These are phyloP conservation scores for Gymnocypris eckloni DNA, from an alignment of 2,797 vertebrate genomes.

Conservation along the genomic window DNA sequence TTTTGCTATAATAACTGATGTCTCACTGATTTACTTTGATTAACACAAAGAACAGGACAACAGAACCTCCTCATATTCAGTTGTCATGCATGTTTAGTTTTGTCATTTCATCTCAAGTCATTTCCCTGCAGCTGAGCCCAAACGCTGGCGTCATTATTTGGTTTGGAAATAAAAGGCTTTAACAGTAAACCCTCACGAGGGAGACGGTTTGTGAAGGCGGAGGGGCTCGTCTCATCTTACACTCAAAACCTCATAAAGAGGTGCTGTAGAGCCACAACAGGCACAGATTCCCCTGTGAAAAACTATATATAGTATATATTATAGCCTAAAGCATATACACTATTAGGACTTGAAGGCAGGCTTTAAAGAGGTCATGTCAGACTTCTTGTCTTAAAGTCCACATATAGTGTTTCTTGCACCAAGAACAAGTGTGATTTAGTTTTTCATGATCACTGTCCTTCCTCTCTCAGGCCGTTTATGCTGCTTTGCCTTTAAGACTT, in stretches of 20 bases:
- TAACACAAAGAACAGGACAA: neutral
- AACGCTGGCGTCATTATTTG: slow-evolving; percentile 10
- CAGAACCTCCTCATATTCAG: neutral
- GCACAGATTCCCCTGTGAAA: neutral
- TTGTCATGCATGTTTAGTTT: neutral
- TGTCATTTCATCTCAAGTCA: neutral
- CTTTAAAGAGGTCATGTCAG: neutral
- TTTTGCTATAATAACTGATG: too few relatives aligned
- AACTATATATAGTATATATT: too few relatives aligned
- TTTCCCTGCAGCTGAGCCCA: slow-evolving; percentile 7
- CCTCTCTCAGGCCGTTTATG: neutral
- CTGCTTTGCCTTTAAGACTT: slow-evolving; percentile 15
- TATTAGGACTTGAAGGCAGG: neutral
- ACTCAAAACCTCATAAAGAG: slow-evolving; percentile 22
- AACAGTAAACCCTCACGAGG: slow-evolving; percentile 47
- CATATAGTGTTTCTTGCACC: neutral
- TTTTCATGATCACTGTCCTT: neutral
- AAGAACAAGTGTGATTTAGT: neutral
- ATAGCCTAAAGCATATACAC: neutral
- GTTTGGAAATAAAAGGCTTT: slow-evolving; percentile 28
- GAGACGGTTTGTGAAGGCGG: slow-evolving; percentile 25
- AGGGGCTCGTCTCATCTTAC: slow-evolving; percentile 41
- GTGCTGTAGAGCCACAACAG: neutral
- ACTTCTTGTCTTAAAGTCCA: neutral
- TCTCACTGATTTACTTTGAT: neutral